Evolutionary conservation across 2,113 vertebrate species (phyloP), one percentile per base, ranked within the genome.

Genomic region (Ivindomyrus marchei): DNA sequence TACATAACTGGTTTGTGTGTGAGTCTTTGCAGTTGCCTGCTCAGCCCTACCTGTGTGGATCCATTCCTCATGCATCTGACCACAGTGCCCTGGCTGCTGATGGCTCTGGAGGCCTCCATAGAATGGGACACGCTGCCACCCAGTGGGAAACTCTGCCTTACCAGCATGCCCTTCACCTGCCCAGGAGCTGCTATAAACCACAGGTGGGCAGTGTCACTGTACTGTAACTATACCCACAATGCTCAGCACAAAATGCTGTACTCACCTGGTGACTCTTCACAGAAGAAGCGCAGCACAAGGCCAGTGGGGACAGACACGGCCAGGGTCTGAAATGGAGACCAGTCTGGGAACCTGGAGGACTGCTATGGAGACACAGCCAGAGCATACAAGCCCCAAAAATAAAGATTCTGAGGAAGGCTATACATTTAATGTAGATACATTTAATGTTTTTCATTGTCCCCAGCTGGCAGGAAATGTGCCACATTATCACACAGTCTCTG

Each of bases 231-330:
- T 66, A 45, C 27, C 13, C 15, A 39, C 17, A 52, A 52, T 24
- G 47, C 47, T 36, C 42, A 24, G 56, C 3, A 47, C 24, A 86
- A 6, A 17, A 27, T 27, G 42, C n/a, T 42, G 42, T 5, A 0
- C 83, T 95, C 90, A 97, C 97, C 95, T 95, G 21, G 24, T 84
- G 90, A 74, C 3, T 93, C 91, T 74, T 97, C 95, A 52, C 91
- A 92, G n/a, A 95, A 90, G 92, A 98, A 97, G 70, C 96, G 95
- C 90, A 98, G 88, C 19, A 97, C 92, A 0, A 99, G 95, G 27
- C 98, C 98, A 92, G 90, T 98, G 66, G 98, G 97, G 92, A 96
- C 95, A 87, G 97, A 99, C 53, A 96, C 91, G 1, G 94, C 96
- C 74, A 99, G 94, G 90, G 92, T 94, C 3, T 91, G 96, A 91